Evolutionary conservation across 2,888 invertebrate genomes (phyloP), one percentile per base, ranked within the genome.

Genomic region (Sphaeridia pumilis): DNA sequence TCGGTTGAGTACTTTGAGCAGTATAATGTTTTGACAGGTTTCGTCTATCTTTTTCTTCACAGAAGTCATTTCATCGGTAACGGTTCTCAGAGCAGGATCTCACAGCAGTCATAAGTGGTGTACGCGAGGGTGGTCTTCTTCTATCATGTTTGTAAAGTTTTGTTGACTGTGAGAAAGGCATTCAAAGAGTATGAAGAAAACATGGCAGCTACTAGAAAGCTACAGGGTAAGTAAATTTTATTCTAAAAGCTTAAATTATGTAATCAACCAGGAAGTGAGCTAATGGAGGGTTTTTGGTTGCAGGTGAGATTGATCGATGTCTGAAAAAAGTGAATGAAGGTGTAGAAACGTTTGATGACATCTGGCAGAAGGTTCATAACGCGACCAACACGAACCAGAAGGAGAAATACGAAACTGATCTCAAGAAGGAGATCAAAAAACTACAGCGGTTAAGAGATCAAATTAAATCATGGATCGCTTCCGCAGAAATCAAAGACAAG

Each of bases 381-480:
- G 94, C 95, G 67, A 89, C 93, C 65, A 97, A 95, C 77, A 90
- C 88, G 74, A 97, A 95, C 77, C 97, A 97, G 76, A 97, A 97
- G 74, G 95, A 97, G 74, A 97, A 97, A 75, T 97, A 95, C 83
- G 97, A 97, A 78, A 93, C 93, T 67, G 98, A 99, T 80, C 90
- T 99, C 78, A 99, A 99, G 76, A 98, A 97, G 76, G 98, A 99
- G 82, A 99, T 99, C 77, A 99, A 99, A 77, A 99, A 99, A 76
- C 79, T 99, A 70, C 98, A 98, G 78, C 84, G 98, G 82, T 81
- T 98, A 76, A 88, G 98, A 72, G 98, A 99, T 80, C 97, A 98
- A 78, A 98, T 99, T 77, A 99, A 99, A 81, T 93, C 95, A 75
- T 99, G 98, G 98, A 90, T 97, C 75, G 93, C 95, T 68, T 94